Base-by-base conservation (phyloP, 30 jellyfish, hydroid and myxozoan genomes). In the Phacellophora camtschatica region DNA sequence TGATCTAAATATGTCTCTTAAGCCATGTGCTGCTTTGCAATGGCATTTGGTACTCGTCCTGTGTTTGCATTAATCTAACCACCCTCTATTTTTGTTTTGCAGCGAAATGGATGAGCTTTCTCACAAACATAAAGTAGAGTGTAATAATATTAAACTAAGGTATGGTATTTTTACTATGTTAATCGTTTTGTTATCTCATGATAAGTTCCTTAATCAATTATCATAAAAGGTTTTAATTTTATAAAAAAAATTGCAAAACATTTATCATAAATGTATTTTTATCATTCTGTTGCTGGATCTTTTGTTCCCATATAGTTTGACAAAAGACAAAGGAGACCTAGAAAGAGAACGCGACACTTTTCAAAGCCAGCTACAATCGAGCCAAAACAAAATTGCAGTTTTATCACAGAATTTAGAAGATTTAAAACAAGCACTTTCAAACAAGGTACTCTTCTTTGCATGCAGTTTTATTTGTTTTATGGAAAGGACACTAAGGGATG, bases 341-440 rank as follows among this genome's bases (percentile, higher is more conserved):
- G 97, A 87, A 78, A 61, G 96, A 55, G 97, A 94, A 49, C 82
- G 97, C 24, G 99, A 94, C 62, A 46, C 77, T 2, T 34, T 94
- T 4, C 79, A 61, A 31, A 77, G 88, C 56, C 97, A 94, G 35
- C 57, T 82, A 24, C 86, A 74, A 30, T 55, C 83, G 25, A 64
- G 56, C 80, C 73, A 82, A 34, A 72, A 76, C 42, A 88, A 83
- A 61, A 49, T 54, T 15, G 18, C 86, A 20, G 93, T 94, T 31
- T 69, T 77, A 35, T 81, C 88, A 29, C 83, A 80, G 19, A 87
- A 83, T 71, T 11, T 75, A 4, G 95, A 94, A 43, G 90, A 83
- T 0, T 37, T 94, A 41, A 94, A 94, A 34, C 82, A 74, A 10
- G 67, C 89, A 0, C 31, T 94, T 19, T 56, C 89, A 3, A 81